A percentile compares a stretch with the other conserved stretches of the same genome.
phyloP scores from a whole-genome alignment of 2,888 invertebrate species.

The Phasia obesa region DNA sequence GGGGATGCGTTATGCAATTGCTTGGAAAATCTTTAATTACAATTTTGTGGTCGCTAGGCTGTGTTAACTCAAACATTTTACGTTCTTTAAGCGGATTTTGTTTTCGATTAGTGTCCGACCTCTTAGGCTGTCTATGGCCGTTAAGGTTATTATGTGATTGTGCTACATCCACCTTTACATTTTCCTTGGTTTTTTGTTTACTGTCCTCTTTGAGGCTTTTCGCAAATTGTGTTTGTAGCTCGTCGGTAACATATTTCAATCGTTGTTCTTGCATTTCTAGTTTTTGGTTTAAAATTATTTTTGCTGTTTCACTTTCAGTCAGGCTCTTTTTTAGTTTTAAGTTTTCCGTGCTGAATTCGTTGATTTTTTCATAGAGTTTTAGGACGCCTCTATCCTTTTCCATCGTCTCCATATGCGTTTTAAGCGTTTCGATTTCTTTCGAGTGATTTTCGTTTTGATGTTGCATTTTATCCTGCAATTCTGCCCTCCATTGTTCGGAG shows the following conservation, averaged over 20 bases:
- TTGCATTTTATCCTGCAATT: constrained; percentile 16
- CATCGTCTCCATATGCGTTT: background rate
- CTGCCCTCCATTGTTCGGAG: constrained; percentile 51
- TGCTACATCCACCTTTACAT: background rate
- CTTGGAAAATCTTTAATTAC: constrained; percentile 9
- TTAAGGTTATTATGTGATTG: background rate
- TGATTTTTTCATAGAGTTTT: background rate
- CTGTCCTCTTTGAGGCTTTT: background rate
- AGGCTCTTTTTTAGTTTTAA: constrained; percentile 8
- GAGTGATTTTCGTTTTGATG: background rate
- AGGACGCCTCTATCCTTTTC: background rate
- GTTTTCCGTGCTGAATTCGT: constrained; percentile 3
- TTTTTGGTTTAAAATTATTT: constrained; percentile 32
- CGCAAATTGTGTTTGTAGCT: constrained; percentile 15
- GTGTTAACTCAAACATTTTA: background rate
- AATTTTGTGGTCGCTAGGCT: background rate
- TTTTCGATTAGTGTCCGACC: background rate
- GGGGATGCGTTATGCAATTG: background rate
- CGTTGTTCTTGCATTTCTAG: constrained; percentile 17
- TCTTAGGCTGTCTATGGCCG: background rate
- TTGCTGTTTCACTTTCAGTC: background rate
- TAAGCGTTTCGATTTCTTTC: background rate
- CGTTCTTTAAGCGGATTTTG: background rate
- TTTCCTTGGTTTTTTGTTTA: background rate
- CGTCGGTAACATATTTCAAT: constrained; percentile 11